Base-by-base conservation (phyloP, 2,113 vertebrate genomes). In the Alaudala cheleensis region DNA sequence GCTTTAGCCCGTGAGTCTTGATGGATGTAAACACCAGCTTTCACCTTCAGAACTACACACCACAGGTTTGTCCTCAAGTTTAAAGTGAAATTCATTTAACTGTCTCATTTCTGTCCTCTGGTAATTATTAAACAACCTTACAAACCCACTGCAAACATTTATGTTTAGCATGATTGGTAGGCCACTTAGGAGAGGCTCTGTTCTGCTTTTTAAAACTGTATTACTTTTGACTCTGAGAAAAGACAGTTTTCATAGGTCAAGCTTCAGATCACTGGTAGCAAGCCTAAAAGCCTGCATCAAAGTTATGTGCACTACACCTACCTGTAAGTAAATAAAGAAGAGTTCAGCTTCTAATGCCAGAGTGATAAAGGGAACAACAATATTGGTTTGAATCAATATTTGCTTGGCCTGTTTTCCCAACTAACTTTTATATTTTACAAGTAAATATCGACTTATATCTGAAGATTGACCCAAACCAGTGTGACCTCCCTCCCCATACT, bases 361-460 rank as follows among this genome's bases (percentile, higher is more conserved):
- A 60, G 72, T 66, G 85, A 71, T 84, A 92, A 88, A 85, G 49
- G 19, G 51, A 95, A 81, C 66, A 96, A 94, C 54, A 95, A 88
- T 88, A 93, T 92, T 83, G 71, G 37, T 85, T 95, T 88, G 94
- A 95, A 95, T 93, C 93, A 96, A 93, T 95, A 96, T 93, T 96
- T 94, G 72, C n/a, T 56, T 76, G 40, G 82, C 44, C 67, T 81
- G 50, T 78, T 93, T 96, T 93, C 71, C 62, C 64, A 92, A 86
- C 65, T 69, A 93, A 91, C 80, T 96, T 94, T 64, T 92, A 67
- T 33, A 77, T 37, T 87, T 93, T 67, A 73, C 69, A 94, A 85
- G 39, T 73, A 91, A 93, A 81, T 89, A 95, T 60, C 5, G 3
- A 90, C 57, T 84, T 50, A 64, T 6, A 71, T 64, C 60, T 91